phyloP scores from a whole-genome alignment of 1,140 invertebrate species.

The Zaprionus ornatus region DNA sequence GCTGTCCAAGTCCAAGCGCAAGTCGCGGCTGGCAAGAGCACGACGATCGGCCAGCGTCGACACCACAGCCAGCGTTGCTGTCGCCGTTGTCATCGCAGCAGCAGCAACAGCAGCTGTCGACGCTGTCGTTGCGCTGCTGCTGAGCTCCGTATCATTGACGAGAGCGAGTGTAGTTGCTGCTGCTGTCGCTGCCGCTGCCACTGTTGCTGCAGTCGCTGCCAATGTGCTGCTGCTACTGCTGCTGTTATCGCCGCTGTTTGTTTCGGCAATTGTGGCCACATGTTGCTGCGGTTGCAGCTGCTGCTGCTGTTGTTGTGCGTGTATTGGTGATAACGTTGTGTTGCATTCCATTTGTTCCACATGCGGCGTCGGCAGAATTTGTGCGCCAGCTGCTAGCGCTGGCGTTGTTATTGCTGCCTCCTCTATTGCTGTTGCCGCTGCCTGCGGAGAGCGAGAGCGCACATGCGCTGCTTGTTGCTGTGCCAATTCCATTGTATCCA shows the following conservation, averaged over 20 bases:
- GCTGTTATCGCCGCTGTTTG: neutral
- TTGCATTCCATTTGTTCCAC: conserved; percentile 61
- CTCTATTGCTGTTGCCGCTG: conserved; percentile 50
- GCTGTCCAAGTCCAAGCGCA: conserved; percentile 76
- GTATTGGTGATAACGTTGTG: conserved; percentile 4
- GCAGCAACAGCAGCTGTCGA: conserved; percentile 1
- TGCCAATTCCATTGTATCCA: conserved; percentile 65
- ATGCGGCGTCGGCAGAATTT: conserved; percentile 17
- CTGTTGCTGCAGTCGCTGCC: neutral
- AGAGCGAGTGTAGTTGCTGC: conserved; percentile 38
- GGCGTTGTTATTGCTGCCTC: conserved; percentile 55
- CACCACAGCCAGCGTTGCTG: conserved; percentile 63
- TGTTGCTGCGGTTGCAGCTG: conserved; percentile 54
- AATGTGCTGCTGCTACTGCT: neutral
- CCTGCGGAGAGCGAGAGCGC: conserved; percentile 60
- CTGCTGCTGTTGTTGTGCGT: neutral
- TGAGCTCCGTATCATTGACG: neutral
- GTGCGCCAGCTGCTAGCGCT: conserved; percentile 41
- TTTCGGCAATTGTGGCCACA: conserved; percentile 47
- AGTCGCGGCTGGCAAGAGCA: conserved; percentile 65
- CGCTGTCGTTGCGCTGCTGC: neutral
- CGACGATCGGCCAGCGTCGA: conserved; percentile 66
- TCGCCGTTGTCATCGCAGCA: conserved; percentile 47
- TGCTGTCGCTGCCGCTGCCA: neutral
- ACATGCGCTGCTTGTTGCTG: conserved; percentile 73